Evolutionary conservation across 1,140 invertebrate genomes (phyloP), one percentile per base, ranked within the genome.

Genomic region (Parasteatoda tepidariorum): DNA sequence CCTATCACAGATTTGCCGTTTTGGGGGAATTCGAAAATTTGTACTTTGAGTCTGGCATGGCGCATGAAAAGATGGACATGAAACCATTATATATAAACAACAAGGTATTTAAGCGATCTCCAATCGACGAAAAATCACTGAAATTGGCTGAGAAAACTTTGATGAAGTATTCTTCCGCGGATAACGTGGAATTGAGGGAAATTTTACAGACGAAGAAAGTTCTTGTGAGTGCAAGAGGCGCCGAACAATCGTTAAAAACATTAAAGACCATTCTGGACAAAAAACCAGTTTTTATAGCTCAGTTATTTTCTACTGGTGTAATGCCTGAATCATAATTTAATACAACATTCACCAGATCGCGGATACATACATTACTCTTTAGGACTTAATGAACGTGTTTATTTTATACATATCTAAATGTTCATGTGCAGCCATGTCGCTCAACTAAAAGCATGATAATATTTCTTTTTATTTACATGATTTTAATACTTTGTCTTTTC

Each of bases 1-100:
- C 57, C 3, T 83, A 55, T n/a, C 81, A 83, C 28, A 34, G 15
- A 9, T 73, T 83, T 28, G 81, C 81, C 11, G 15, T 83, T 9
- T 24, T 68, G 3, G 81, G 81, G 2, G 66, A 73, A 55, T 74
- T 83, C 30, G 15, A 55, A 6, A 66, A 3, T 31, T 15, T 83
- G 5, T 34, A 83, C 11, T 57, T 74, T 11, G 81, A 83, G 24
- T 18, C n/a, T 6, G 26, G 24, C 18, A 6, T 7, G 13, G 34
- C 30, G 3, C 22, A 62, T 13, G 67, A 82, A 30, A 55, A 22
- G 2, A 74, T 74, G 15, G 59, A 83, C 9, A 83, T 83, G 81
- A 73, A 74, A 22, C 68, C 59, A 7, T n/a, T 64, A 11, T 15
- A 66, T 24, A 83, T 73, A 9, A 70, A 73, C 2, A 74, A 28